Conservation (phyloP, 2,888 invertebrate genomes). For the Scaptomyza caliginosa region DNA sequence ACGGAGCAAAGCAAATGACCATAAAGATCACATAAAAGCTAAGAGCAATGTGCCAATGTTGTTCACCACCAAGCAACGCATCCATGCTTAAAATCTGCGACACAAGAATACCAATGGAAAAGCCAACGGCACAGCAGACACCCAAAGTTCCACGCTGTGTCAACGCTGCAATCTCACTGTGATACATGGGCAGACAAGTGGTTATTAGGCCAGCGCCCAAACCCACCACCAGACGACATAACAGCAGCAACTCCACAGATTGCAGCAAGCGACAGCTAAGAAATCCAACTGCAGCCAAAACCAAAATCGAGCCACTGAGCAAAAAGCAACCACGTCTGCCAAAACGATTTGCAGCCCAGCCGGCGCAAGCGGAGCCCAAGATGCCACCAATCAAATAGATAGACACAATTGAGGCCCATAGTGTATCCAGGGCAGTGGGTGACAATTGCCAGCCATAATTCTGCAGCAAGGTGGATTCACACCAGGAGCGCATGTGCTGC, state of each 20-base stretch:
- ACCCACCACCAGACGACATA: conserved; percentile 91
- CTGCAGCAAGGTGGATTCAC: conserved; percentile 87
- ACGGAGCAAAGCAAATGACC: conserved; percentile 86
- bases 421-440: conserved; percentile 85
- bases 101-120: conserved; percentile 81
- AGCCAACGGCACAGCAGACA: conserved; percentile 87
- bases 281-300: conserved; percentile 85
- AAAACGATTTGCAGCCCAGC: conserved; percentile 88
- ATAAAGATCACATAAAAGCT: conserved; percentile 89
- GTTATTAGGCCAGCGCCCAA: conserved; percentile 91
- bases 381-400: conserved; percentile 95
- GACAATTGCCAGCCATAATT: conserved; percentile 86
- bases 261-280: conserved; percentile 87
- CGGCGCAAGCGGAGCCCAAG: conserved; percentile 91
- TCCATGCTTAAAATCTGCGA: conserved; percentile 81
- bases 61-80: conserved; percentile 85
- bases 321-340: conserved; percentile 84
- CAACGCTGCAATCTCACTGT: conserved; percentile 93
- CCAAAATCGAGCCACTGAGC: conserved; percentile 43
- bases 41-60: conserved; percentile 91
- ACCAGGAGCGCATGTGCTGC: conserved; percentile 88
- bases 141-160: conserved; percentile 92
- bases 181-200: conserved; percentile 94
- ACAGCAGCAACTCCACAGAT: conserved; percentile 91
- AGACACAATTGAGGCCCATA: conserved; percentile 93